Percentiles rank a stretch among this genome's conserved stretches.
Conservation (phyloP, 2,113 vertebrate species). For the Nibea albiflora region DNA sequence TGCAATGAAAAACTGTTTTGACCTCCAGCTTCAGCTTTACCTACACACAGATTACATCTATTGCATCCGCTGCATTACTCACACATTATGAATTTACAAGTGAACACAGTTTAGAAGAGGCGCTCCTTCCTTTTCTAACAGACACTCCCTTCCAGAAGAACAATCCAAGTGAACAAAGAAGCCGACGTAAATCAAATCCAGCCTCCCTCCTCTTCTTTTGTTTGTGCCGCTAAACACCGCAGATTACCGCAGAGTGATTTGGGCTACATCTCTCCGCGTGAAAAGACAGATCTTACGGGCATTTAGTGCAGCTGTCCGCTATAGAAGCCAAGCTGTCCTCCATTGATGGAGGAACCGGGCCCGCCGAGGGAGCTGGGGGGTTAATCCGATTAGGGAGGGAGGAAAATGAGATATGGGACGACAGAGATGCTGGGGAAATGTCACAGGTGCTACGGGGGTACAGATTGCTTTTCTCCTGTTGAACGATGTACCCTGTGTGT, state of each 20-base stretch:
- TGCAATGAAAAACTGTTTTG: too few species aligned
- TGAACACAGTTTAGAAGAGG: conserved; percentile 25
- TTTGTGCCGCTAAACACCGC: conserved; percentile 8
- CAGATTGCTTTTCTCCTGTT: conserved; percentile 35
- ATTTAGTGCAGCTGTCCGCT: conserved; percentile 50
- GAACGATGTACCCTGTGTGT: conserved; percentile 4
- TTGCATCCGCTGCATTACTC: not conserved
- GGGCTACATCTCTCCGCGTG: conserved; percentile 19
- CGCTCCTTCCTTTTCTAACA: conserved; percentile 14
- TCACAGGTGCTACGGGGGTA: conserved; percentile 4
- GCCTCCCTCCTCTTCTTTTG: conserved; percentile 47
- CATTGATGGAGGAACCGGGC: conserved; percentile 50
- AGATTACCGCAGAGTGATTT: conserved; percentile 47
- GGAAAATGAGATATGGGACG: conserved; percentile 62
- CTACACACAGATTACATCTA: not conserved
- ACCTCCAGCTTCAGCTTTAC: not conserved
- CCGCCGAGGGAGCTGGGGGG: conserved; percentile 17
- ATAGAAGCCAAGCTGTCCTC: conserved; percentile 53
- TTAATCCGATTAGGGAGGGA: conserved; percentile 72
- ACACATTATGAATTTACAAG: conserved; percentile 41
- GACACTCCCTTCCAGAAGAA: conserved; percentile 24
- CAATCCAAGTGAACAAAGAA: conserved; percentile 40
- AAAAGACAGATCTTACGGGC: conserved; percentile 34
- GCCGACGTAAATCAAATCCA: conserved; percentile 48
- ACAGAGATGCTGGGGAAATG: conserved; percentile 51